These are phyloP conservation scores for Globicephala melas DNA, from an alignment of 2,113 vertebrate genomes.

Conservation along the genomic window DNA sequence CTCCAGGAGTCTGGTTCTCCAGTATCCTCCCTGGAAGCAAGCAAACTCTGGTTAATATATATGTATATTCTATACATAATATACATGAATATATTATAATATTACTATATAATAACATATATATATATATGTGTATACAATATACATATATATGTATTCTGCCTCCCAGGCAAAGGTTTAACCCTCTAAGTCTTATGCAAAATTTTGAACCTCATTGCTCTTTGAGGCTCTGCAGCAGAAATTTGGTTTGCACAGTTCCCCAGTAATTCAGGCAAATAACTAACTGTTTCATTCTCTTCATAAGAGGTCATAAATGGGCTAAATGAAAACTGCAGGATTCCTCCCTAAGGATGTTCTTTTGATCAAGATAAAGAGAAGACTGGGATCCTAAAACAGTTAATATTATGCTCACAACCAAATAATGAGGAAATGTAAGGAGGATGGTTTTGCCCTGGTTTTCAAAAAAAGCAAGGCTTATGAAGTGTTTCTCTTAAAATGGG, in stretches of 20 bases:
- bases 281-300: neutral
- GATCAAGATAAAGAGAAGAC: neutral
- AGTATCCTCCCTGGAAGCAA: constrained; percentile 82
- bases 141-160: neutral
- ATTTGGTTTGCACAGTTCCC: neutral
- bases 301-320: neutral
- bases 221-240: neutral
- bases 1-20: constrained; percentile 78
- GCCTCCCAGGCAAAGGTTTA: neutral
- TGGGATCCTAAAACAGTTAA: neutral
- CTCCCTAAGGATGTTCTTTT: neutral
- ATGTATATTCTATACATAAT: neutral
- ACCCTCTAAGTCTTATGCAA: neutral
- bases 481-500: neutral
- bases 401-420: constrained; percentile 34
- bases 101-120: neutral
- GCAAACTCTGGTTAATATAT: constrained; percentile 24
- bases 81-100: neutral
- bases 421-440: constrained; percentile 10
- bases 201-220: neutral
- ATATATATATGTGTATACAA: neutral
- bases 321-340: neutral
- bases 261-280: neutral
- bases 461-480: neutral
- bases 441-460: neutral